Evolutionary conservation across 1,140 invertebrate species (phyloP), one percentile per base, ranked within the genome.

Genomic region (Cardiocondyla obscurior): DNA sequence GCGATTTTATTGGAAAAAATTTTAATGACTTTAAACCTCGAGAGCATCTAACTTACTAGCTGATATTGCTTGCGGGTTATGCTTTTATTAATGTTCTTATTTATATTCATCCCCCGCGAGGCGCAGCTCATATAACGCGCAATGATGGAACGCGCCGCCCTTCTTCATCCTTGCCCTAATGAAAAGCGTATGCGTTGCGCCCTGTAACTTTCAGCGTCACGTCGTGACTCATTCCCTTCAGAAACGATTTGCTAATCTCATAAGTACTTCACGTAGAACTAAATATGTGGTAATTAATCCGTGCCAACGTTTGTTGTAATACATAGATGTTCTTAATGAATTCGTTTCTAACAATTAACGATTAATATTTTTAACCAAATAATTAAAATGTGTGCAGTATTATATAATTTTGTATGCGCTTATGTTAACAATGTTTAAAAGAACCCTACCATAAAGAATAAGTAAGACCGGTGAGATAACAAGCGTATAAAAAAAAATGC

Each of bases 21-120:
- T 62, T 53, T 39, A 60, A 36, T 58, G 25, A 12, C 19, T 42
- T 72, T 81, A 81, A 33, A 69, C 51, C 44, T 30, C 36, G 25
- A 64, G 49, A 64, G 49, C 46, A 19, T 57, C 49, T 84, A 81
- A 57, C 62, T 30, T 57, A 22, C 42, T 74, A 57, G 65, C 58
- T 64, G 19, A 76, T 76, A 76, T 76, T 70, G 49, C 76, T 22
- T 42, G 39, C 36, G 39, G 46, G 39, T 77, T 82, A 82, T 84
- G 76, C 81, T 84, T 88, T 81, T 77, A 67, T 88, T 88, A 83
- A 88, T 81, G 62, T 51, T 76, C 83, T 88, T 88, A 85, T 88
- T 88, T 88, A 88, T 87, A 88, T 88, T 88, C 87, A 85, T 85
- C 83, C 55, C 86, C 36, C 57, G 58, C 36, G 86, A 67, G 76